Percentiles rank a stretch among this genome's conserved stretches.
These are phyloP conservation scores for Atta colombica DNA, from an alignment of 1,140 invertebrate species.

Conservation along the genomic window DNA sequence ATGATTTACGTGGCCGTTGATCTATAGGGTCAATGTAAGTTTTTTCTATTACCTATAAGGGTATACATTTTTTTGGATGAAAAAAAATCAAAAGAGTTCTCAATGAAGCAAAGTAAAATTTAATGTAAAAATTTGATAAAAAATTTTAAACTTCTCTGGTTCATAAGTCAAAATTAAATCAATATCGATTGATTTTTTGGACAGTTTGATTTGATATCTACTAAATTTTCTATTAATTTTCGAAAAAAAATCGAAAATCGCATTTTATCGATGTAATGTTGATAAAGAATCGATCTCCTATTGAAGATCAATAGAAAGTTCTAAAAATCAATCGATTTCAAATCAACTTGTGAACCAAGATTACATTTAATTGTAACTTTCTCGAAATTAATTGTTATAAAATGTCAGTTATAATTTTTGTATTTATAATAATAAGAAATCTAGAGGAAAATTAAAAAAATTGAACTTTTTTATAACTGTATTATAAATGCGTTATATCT, in stretches of 20 bases:
- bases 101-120: neutral
- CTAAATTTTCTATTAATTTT: too few species aligned
- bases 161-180: too few species aligned
- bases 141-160: neutral
- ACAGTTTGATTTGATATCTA: too few species aligned
- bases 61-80: neutral
- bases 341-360: too few species aligned
- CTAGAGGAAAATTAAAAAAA: neutral
- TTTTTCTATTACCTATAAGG: neutral
- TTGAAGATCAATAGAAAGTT: too few species aligned
- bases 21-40: neutral
- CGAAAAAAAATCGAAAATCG: too few species aligned
- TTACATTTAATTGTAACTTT: neutral
- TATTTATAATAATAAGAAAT: neutral
- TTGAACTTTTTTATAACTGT: neutral
- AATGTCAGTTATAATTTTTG: neutral
- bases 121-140: neutral
- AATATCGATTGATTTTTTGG: too few species aligned
- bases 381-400: neutral
- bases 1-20: constrained; percentile 51
- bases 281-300: too few species aligned
- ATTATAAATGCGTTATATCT: neutral
- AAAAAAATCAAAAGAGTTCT: neutral
- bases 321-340: too few species aligned
- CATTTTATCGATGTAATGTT: too few species aligned